phyloP scores from a whole-genome alignment of 2,888 invertebrate species.

The Amblyteles armatorius region DNA sequence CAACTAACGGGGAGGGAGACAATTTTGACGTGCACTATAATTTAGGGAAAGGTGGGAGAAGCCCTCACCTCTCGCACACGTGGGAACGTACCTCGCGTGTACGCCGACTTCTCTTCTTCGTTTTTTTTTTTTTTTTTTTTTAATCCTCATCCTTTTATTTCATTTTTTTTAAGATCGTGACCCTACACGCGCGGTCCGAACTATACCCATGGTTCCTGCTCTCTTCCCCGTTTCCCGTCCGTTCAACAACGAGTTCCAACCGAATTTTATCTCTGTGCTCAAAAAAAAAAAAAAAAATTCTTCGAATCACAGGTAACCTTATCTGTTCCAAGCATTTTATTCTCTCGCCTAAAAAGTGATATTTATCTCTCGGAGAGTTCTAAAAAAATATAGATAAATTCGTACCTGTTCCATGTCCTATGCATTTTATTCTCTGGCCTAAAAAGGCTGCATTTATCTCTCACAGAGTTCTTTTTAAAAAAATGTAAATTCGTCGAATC shows the following conservation, averaged over 20 bases:
- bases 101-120: slow-evolving; percentile 47
- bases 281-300: background rate
- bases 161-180: slow-evolving; percentile 44
- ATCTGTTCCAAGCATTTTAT: slow-evolving; percentile 10
- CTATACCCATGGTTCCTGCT: slow-evolving; percentile 9
- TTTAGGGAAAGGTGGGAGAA: slow-evolving; percentile 67
- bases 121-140: slow-evolving; percentile 36
- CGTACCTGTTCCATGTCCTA: slow-evolving; percentile 36
- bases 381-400: slow-evolving; percentile 1
- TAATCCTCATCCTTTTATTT: slow-evolving; percentile 41
- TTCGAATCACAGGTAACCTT: background rate
- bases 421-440: slow-evolving; percentile 39
- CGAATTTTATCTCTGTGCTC: background rate
- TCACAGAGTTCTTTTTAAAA: too few species aligned
- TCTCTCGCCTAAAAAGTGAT: slow-evolving; percentile 38
- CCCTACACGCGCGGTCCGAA: slow-evolving; percentile 30
- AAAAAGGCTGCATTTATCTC: slow-evolving; percentile 11
- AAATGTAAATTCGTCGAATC: too few species aligned
- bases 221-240: background rate
- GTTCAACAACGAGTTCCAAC: background rate
- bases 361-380: too few species aligned
- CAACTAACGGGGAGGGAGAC: slow-evolving; percentile 65
- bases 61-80: slow-evolving; percentile 61
- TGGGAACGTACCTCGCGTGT: slow-evolving; percentile 66
- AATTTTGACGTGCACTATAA: slow-evolving; percentile 69